Percentiles rank a stretch among this genome's conserved stretches.
Conservation (phyloP, 2,888 invertebrate species). For the Tricholauxania praeusta region DNA sequence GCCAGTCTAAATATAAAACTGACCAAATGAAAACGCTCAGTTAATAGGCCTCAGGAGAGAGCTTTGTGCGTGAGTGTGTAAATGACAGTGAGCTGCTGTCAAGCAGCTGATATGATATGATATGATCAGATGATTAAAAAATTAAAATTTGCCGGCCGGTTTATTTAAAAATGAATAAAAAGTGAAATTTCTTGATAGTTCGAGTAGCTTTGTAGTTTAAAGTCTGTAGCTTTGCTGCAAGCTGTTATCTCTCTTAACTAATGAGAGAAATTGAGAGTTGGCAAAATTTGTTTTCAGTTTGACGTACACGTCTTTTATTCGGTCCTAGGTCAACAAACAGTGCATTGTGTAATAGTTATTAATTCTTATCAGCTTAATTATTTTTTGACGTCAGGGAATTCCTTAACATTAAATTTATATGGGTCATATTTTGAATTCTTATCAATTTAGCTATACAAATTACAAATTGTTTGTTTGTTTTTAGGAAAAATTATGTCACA, state of each 20-base stretch:
- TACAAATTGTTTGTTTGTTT: neutral
- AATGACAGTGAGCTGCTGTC: neutral
- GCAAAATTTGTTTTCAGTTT: neutral
- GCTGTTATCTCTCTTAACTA: neutral
- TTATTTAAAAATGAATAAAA: neutral
- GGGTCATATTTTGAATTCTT: neutral
- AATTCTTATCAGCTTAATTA: neutral
- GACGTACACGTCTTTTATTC: neutral
- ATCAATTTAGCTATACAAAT: neutral
- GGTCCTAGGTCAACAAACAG: neutral
- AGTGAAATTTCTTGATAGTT: neutral
- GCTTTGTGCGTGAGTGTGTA: too few relatives aligned
- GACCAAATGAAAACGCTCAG: slow-evolving; percentile 1
- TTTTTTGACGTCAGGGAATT: slow-evolving; percentile 21
- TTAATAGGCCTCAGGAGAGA: neutral
- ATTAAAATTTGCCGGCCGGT: slow-evolving; percentile 1
- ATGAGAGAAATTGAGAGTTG: neutral
- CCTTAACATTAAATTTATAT: neutral
- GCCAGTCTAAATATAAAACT: slow-evolving; percentile 20
- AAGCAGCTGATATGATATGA: neutral
- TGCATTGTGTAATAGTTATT: neutral
- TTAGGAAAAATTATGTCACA: neutral
- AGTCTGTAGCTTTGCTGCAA: slow-evolving; percentile 1
- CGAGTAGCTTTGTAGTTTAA: neutral
- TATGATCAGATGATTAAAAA: slow-evolving; percentile 15